A percentile compares a stretch with the other conserved stretches of the same genome.
phyloP scores from a whole-genome alignment of 23 tunicate species.

The Ascidia mentula region DNA sequence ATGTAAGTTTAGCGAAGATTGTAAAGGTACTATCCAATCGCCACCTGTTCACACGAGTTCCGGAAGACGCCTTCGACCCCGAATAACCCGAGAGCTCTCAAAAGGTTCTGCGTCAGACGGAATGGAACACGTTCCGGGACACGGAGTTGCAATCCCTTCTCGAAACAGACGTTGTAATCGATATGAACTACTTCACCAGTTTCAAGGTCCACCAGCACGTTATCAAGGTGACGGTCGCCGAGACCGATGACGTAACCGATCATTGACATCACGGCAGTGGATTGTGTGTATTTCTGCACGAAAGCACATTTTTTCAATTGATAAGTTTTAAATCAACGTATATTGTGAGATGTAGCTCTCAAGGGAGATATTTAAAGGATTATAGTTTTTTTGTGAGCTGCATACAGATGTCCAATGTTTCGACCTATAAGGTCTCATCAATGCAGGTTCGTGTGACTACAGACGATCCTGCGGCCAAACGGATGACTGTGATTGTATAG shows the following conservation, averaged over 20 bases:
- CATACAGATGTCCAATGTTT: too few relatives aligned
- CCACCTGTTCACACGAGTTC: conserved; percentile 86
- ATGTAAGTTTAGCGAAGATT: too few relatives aligned
- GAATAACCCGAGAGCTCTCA: conserved; percentile 77
- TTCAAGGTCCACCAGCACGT: conserved; percentile 91
- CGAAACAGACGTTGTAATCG: conserved; percentile 99
- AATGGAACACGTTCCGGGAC: conserved; percentile 98
- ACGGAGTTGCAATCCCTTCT: conserved; percentile 88
- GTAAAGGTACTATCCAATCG: neutral
- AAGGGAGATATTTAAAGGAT: too few relatives aligned
- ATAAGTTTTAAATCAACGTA: too few relatives aligned
- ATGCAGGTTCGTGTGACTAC: too few relatives aligned
- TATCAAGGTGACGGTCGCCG: conserved; percentile 98
- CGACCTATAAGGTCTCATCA: too few relatives aligned
- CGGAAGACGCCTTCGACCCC: conserved; percentile 90
- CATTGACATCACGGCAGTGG: conserved; percentile 99
- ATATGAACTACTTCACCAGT: conserved; percentile 99
- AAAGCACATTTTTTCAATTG: too few relatives aligned
- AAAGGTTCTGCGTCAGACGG: conserved; percentile 86
- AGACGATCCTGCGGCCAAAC: too few relatives aligned
- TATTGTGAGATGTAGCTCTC: too few relatives aligned
- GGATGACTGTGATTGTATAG: too few relatives aligned
- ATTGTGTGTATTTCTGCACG: conserved; percentile 79
- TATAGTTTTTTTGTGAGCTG: too few relatives aligned
- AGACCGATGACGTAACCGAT: conserved; percentile 98